Percentiles rank a stretch among this genome's conserved stretches.
Conservation (phyloP, 2,797 vertebrate genomes). For the Muscicapa striata region DNA sequence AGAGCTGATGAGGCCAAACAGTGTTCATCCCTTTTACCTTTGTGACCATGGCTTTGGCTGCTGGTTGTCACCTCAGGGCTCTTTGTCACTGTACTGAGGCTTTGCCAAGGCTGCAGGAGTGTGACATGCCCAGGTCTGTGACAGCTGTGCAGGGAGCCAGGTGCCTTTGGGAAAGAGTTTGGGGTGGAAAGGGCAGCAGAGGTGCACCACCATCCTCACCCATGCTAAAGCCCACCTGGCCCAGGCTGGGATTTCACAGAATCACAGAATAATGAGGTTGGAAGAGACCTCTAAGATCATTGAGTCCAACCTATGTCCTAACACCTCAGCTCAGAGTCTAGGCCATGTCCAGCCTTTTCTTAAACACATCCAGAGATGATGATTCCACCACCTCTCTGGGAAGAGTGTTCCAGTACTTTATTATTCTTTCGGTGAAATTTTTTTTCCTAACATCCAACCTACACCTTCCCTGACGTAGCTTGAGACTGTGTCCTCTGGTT, state of each 20-base stretch:
- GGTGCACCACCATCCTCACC: not conserved
- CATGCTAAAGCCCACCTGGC: not conserved
- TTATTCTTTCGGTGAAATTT: no score
- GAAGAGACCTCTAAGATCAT: no score
- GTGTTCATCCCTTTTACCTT: not conserved
- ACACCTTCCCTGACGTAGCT: no score
- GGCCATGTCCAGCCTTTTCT: no score
- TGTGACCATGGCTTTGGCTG: not conserved
- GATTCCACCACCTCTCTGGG: no score
- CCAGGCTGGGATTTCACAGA: not conserved
- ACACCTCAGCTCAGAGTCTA: no score
- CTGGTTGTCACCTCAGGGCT: not conserved
- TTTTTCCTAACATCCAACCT: no score
- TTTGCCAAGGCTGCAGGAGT: not conserved
- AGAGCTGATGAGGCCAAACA: not conserved
- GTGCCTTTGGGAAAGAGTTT: fast-evolving
- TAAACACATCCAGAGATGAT: no score
- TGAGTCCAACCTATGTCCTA: no score
- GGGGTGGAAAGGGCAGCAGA: not conserved
- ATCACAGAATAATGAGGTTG: no score
- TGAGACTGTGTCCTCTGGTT: no score
- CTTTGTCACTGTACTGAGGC: not conserved
- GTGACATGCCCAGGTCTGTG: not conserved
- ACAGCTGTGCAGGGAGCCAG: not conserved
- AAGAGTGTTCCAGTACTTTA: no score